Evolutionary conservation across 2,113 vertebrate species (phyloP), one percentile per base, ranked within the genome.

Genomic region (Neotoma lepida): DNA sequence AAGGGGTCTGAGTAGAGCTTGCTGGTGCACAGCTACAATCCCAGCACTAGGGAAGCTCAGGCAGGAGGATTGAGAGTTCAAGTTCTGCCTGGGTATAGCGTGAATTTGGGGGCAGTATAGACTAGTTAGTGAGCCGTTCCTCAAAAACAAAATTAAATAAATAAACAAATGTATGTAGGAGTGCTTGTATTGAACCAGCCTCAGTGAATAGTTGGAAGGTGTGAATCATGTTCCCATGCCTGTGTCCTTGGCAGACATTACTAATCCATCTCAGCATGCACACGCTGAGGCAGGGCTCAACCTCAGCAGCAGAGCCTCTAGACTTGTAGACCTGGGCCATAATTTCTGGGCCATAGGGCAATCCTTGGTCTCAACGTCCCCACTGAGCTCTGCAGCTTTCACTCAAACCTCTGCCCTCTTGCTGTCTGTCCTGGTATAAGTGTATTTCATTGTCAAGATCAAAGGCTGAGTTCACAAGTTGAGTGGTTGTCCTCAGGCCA

Each of bases 271-370:
- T 64, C 66, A 26, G 28, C 64, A 54, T 54, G 13, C 0, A 1
- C 13, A 5, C 8, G 0, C 3, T 0, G 12, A 33, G 64, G 22
- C 68, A 28, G 5, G 6, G 22, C n/a, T 63, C 33, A 35, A 46
- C 74, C 56, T 24, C 18, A 22, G 82, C 68, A 41, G 18, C 80
- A 46, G 63, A 82, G 46, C 14, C 33, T 17, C 61, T 28, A 3
- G 8, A 85, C 17, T 3, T 64, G 24, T 35, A 15, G 77, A 49
- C 20, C 18, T 30, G 9, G 56, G 54, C 30, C 58, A n/a, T 22
- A 18, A 71, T 22, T 54, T 68, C 13, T n/a, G 30, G 73, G 46
- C 39, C 41, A 14, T 7, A 1, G 1, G 15, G 66, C 70, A 28
- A 35, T 7, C 44, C 3, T 0, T 51, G 28, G 24, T 51, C 64